Evolutionary conservation across 1,140 invertebrate genomes (phyloP), one percentile per base, ranked within the genome.

Genomic region (Listronotus bonariensis): DNA sequence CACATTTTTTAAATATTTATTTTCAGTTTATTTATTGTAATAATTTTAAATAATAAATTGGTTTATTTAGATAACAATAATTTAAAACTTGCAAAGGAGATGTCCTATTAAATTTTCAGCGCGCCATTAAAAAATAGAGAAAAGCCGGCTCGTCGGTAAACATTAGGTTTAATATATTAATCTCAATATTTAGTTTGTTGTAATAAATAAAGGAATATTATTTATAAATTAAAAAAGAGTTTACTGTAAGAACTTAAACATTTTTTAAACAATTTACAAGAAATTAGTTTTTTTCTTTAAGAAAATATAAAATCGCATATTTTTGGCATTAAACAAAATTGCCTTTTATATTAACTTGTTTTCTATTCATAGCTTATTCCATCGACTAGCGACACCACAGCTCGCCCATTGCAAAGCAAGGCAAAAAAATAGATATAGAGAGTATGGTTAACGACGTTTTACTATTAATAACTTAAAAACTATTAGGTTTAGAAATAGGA

Each of bases 41-140:
- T 56, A 56, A 56, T 56, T 56, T 56, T 17, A 31, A 56, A 56
- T 56, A 56, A 56, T 56, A 56, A 56, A 56, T 56, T 43, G 54
- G 54, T 56, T 56, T 56, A 45, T 56, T 56, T 56, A 43, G 54
- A 18, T 56, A 56, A 56, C 54, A 56, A 43, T 56, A 56, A 56
- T 26, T 56, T 56, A 56, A 40, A 15, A 18, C 11, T 4, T 10
- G 54, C 54, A 56, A 56, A 56, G 54, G 54, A 14, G 54, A 56
- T 56, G 54, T 56, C 54, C 54, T 40, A 56, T 56, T 42, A 56
- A 56, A 34, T 56, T 56, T 43, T 56, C 54, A 40, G 17, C 54
- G 18, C 38, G 41, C 41, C 41, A 56, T 56, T 56, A 56, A 56
- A 56, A 56, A 40, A 56, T 56, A 17, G 54, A 34, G 31, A 40